A percentile compares a stretch with the other conserved stretches of the same genome.
Conservation (phyloP, 2,797 vertebrate genomes). For the Takifugu ocellatus region DNA sequence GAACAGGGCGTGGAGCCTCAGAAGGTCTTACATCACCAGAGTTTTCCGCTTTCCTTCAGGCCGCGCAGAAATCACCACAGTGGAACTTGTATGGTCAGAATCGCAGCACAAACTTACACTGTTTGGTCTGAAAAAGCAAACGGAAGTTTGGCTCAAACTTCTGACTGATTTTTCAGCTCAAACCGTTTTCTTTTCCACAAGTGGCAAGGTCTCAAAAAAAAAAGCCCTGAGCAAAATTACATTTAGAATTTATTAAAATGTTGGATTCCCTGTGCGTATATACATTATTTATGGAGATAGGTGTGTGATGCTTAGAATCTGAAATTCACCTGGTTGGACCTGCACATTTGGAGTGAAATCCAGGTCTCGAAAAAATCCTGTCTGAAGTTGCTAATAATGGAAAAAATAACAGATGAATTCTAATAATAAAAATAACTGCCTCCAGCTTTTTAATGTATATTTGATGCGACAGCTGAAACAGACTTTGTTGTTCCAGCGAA, state of each 20-base stretch:
- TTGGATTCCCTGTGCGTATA: constrained; percentile 12
- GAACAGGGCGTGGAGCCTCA: constrained; percentile 63
- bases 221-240: constrained; percentile 11
- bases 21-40: constrained; percentile 68
- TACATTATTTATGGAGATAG: constrained; percentile 14
- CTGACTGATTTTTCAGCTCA: constrained; percentile 1
- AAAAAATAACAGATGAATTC: too few species aligned
- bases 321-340: constrained; percentile 3
- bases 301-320: constrained; percentile 5
- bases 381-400: background rate
- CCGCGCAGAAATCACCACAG: constrained; percentile 53
- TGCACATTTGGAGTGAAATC: constrained; percentile 13
- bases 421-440: too few species aligned
- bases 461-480: constrained; percentile 9
- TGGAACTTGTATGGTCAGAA: constrained; percentile 22
- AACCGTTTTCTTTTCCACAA: constrained; percentile 5
- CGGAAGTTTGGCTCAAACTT: constrained; percentile 18
- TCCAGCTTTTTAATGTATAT: background rate
- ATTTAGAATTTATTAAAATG: constrained; percentile 14
- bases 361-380: background rate
- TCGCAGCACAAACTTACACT: constrained; percentile 25
- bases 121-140: constrained; percentile 20
- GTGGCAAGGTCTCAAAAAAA: background rate
- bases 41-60: constrained; percentile 69
- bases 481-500: background rate